phyloP scores from a whole-genome alignment of 2,888 invertebrate species.

The Agriopis leucophaearia region DNA sequence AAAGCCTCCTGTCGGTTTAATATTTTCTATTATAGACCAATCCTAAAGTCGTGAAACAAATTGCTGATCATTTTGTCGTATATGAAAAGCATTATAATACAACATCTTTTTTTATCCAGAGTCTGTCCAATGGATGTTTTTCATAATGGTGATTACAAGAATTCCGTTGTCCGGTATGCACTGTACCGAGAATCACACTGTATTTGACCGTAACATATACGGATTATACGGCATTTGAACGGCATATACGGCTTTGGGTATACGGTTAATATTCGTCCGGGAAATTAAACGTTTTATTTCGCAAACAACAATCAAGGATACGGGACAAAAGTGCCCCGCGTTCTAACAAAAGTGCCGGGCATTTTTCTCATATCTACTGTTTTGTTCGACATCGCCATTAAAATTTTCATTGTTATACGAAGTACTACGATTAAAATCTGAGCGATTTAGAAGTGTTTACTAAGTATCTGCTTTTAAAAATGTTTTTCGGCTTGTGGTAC shows the following conservation, averaged over 20 bases:
- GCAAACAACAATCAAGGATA: conserved; percentile 45
- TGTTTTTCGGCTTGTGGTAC: conserved; percentile 1
- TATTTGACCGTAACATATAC: not conserved
- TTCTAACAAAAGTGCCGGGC: conserved; percentile 29
- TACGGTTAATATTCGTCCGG: conserved; percentile 55
- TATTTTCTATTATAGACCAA: no score
- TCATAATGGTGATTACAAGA: not conserved
- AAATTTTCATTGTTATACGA: conserved; percentile 32
- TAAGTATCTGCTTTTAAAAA: not conserved
- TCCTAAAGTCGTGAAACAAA: no score
- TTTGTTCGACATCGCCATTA: conserved; percentile 36
- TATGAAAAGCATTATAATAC: no score
- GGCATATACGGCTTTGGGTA: conserved; percentile 34
- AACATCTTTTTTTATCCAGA: not conserved
- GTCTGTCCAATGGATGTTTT: no score
- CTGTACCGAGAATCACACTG: not conserved
- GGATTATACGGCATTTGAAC: conserved; percentile 23
- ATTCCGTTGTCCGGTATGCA: not conserved
- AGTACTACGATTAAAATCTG: conserved; percentile 8
- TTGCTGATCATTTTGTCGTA: no score
- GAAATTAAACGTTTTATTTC: conserved; percentile 60
- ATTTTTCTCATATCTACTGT: conserved; percentile 34
- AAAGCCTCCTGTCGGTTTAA: no score
- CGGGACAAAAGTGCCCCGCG: conserved; percentile 29
- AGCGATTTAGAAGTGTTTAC: conserved; percentile 5